Conservation (phyloP, 1,140 invertebrate genomes). For the Habropoda laboriosa region DNA sequence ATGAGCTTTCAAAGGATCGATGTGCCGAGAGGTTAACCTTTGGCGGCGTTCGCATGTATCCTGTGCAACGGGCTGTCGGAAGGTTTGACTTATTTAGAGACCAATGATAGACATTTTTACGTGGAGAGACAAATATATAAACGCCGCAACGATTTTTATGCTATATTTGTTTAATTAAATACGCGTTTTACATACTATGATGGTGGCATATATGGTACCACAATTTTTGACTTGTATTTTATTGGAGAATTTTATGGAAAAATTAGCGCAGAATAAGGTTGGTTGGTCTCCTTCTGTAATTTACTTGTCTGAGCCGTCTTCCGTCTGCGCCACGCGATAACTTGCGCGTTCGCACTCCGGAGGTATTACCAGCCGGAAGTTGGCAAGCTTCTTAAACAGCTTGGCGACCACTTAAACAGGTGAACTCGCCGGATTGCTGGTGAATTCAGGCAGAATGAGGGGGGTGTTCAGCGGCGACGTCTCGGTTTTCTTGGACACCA, state of each 20-base stretch:
- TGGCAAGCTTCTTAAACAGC: conserved; percentile 24
- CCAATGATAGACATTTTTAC: no score
- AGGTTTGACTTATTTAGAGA: no score
- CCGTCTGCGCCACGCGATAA: background rate
- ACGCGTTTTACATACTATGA: no score
- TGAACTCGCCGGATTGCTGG: background rate
- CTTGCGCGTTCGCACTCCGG: background rate
- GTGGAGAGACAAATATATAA: no score
- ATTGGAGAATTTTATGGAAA: background rate
- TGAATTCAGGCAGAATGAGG: background rate
- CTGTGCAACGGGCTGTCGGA: no score
- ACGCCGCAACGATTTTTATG: no score
- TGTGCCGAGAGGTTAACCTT: no score
- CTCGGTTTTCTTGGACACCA: background rate
- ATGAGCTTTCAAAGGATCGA: background rate
- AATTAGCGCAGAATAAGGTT: background rate
- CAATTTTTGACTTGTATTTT: background rate
- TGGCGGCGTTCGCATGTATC: no score
- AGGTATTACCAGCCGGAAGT: background rate
- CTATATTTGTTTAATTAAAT: no score
- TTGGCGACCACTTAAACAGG: conserved; percentile 16
- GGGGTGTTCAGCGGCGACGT: background rate
- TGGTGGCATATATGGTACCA: no score
- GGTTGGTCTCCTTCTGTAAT: background rate
- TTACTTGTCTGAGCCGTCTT: background rate